These are phyloP conservation scores for Rhineura floridana DNA, from an alignment of 2,113 vertebrate species.

Conservation along the genomic window DNA sequence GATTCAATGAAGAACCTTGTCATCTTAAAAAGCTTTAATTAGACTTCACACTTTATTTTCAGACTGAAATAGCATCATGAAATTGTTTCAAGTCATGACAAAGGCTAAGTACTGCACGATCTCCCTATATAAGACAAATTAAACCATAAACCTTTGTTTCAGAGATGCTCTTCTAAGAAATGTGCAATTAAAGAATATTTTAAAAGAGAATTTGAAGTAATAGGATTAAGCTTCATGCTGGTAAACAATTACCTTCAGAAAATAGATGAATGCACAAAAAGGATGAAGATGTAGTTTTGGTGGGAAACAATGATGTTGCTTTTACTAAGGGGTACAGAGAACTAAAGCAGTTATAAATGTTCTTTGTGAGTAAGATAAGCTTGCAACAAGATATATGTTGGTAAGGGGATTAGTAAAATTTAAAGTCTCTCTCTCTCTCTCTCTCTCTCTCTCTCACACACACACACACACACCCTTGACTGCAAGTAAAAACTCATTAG, in stretches of 20 bases:
- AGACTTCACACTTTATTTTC: constrained; percentile 44
- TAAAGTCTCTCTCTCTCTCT: no score
- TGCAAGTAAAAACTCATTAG: not conserved
- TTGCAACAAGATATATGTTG: not conserved
- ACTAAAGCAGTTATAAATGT: constrained; percentile 12
- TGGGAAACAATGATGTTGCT: constrained; percentile 28
- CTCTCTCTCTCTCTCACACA: no score
- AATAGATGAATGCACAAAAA: constrained; percentile 40
- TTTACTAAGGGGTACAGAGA: constrained; percentile 50
- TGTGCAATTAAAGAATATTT: constrained; percentile 26
- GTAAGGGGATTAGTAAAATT: constrained; percentile 3
- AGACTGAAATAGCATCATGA: constrained; percentile 46
- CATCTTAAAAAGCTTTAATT: constrained; percentile 56
- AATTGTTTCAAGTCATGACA: constrained; percentile 51
- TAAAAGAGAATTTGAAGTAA: constrained; percentile 46
- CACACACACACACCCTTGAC: not conserved
- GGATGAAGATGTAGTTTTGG: constrained; percentile 20
- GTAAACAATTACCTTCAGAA: constrained; percentile 57
- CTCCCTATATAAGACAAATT: constrained; percentile 57
- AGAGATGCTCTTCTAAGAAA: constrained; percentile 27
- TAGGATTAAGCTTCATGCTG: constrained; percentile 47
- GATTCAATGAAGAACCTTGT: constrained; percentile 38
- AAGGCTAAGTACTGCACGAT: constrained; percentile 37
- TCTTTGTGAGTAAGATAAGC: not conserved
- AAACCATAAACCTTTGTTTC: constrained; percentile 53